Conservation (phyloP, 2,797 vertebrate genomes). For the Hipposideros larvatus region DNA sequence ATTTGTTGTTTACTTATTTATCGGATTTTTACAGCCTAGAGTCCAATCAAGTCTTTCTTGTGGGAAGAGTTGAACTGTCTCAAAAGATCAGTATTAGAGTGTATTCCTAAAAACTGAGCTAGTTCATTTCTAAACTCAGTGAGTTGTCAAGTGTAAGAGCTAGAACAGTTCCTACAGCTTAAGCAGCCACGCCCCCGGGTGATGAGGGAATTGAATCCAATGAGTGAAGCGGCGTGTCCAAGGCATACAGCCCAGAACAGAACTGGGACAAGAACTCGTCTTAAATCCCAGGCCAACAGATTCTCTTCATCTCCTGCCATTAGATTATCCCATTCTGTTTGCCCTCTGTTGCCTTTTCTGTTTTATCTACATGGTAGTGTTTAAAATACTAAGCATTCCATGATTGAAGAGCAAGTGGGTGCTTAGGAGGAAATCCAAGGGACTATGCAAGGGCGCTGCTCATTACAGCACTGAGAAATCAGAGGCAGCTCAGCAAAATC, state of each 20-base stretch:
- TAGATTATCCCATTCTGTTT: not conserved
- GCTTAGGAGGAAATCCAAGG: not conserved
- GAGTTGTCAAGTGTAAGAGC: not conserved
- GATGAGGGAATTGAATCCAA: not conserved
- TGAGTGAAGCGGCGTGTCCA: not conserved
- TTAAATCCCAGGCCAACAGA: not conserved
- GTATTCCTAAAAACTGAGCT: not conserved
- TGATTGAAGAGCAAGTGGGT: not conserved
- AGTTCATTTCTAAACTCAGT: not conserved
- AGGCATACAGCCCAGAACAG: not conserved
- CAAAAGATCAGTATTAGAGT: not conserved
- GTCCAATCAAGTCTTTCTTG: not conserved
- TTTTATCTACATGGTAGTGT: not conserved
- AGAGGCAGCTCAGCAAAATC: not conserved
- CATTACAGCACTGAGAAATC: not conserved
- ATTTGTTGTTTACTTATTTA: not conserved
- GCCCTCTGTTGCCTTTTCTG: not conserved
- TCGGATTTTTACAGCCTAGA: not conserved
- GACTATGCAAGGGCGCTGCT: not conserved
- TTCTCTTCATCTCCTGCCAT: not conserved
- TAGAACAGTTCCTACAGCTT: not conserved
- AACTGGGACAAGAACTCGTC: not conserved
- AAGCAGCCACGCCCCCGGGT: not conserved
- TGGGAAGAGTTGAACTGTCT: not conserved
- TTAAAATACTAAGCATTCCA: not conserved